Evolutionary conservation across 2,113 vertebrate genomes (phyloP).

Genomic region (Atherinomorus stipes): DNA sequence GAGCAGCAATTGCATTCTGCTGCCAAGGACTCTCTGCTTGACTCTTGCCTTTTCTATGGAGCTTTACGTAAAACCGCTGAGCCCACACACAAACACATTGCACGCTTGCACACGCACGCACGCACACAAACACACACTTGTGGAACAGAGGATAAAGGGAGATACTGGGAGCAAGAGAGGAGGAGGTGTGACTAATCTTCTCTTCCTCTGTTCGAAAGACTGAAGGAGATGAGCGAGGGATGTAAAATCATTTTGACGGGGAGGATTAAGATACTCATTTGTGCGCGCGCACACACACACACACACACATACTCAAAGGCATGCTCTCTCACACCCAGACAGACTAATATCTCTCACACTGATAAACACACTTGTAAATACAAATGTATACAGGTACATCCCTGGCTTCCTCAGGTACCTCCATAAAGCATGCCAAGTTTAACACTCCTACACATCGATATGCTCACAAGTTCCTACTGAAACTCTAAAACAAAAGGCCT

Average conservation of each 20-base stretch:
- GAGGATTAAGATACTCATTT: constrained; percentile 72
- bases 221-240: constrained; percentile 76
- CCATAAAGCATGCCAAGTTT: neutral
- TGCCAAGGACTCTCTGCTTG: constrained; percentile 74
- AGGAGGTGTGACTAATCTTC: constrained; percentile 82
- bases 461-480: constrained; percentile 20
- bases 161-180: constrained; percentile 71
- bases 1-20: constrained; percentile 67
- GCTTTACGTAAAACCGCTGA: constrained; percentile 75
- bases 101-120: neutral
- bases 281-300: neutral
- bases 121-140: constrained; percentile 51
- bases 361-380: constrained; percentile 1
- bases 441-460: constrained; percentile 33
- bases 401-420: constrained; percentile 13
- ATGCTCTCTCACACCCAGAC: constrained; percentile 34
- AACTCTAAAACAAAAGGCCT: constrained; percentile 31
- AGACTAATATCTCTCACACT: constrained; percentile 26
- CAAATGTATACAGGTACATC: constrained; percentile 13
- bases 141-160: constrained; percentile 72
- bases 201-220: constrained; percentile 78
- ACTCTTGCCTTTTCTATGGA: constrained; percentile 72
- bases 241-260: constrained; percentile 81
- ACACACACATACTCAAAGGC: constrained; percentile 28
- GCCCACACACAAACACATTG: constrained; percentile 63